phyloP scores from a whole-genome alignment of 2,797 vertebrate species.

The Scarus forsteni region DNA sequence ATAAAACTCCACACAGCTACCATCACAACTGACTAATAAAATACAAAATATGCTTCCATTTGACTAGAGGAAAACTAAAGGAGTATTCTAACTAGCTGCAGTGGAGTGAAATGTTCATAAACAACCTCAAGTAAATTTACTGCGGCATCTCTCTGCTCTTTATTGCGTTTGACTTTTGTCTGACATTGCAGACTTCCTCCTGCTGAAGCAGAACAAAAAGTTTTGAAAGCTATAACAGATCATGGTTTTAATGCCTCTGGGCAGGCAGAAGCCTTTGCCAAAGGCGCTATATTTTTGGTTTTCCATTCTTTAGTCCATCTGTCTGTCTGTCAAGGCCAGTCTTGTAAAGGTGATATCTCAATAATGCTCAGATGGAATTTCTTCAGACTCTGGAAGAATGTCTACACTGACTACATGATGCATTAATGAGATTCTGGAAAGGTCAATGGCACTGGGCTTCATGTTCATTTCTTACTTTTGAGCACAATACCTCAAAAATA shows the following conservation, averaged over 20 bases:
- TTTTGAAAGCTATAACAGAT: constrained; percentile 9
- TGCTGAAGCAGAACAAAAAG: neutral
- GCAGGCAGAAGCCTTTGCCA: too few species aligned
- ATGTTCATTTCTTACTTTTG: too few species aligned
- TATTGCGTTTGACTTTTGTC: constrained; percentile 10
- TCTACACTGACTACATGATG: too few species aligned
- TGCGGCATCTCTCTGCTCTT: neutral
- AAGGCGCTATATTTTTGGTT: too few species aligned
- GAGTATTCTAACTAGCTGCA: constrained; percentile 1
- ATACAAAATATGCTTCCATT: constrained; percentile 10
- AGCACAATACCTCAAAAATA: too few species aligned
- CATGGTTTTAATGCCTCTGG: neutral
- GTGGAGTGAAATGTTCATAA: neutral
- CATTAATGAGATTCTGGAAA: too few species aligned
- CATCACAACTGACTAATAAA: constrained; percentile 3
- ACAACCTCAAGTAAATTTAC: neutral
- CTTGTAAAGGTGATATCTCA: too few species aligned
- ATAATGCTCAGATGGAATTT: too few species aligned
- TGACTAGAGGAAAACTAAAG: neutral
- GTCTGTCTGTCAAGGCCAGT: too few species aligned
- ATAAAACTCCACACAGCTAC: neutral
- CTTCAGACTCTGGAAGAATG: too few species aligned
- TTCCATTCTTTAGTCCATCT: too few species aligned
- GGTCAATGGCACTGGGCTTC: too few species aligned
- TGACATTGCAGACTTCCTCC: constrained; percentile 19